phyloP scores from a whole-genome alignment of 2,888 invertebrate genomes.

The Cantharis flavilabris region DNA sequence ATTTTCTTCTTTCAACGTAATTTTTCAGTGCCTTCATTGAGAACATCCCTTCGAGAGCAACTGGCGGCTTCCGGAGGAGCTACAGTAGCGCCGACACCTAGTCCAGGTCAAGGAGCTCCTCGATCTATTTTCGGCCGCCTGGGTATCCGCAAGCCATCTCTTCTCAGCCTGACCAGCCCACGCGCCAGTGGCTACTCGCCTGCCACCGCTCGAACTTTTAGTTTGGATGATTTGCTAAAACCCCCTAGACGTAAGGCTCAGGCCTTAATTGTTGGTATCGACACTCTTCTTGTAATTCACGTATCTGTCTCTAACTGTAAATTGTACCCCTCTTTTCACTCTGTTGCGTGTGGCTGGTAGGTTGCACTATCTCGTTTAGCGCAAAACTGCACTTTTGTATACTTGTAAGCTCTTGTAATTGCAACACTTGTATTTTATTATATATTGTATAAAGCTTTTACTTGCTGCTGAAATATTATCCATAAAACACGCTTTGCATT shows the following conservation, averaged over 20 bases:
- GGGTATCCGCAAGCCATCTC: conserved; percentile 87
- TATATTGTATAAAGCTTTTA: conserved; percentile 11
- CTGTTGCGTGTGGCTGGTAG: conserved; percentile 59
- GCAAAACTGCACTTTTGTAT: conserved; percentile 25
- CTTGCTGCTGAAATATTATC: conserved; percentile 3
- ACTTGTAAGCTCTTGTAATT: conserved; percentile 17
- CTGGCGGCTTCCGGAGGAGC: conserved; percentile 56
- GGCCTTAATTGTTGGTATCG: conserved; percentile 36
- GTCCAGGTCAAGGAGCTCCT: conserved; percentile 60
- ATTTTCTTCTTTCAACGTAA: background rate
- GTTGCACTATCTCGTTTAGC: conserved; percentile 38
- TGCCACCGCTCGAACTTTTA: conserved; percentile 80
- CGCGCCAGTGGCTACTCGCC: conserved; percentile 57
- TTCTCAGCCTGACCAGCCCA: conserved; percentile 78
- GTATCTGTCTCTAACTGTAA: conserved; percentile 24
- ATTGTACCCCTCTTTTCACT: conserved; percentile 42
- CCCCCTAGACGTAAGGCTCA: conserved; percentile 77
- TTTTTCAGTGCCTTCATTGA: conserved; percentile 51
- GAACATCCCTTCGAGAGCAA: conserved; percentile 65
- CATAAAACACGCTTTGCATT: background rate
- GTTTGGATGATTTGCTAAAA: conserved; percentile 87
- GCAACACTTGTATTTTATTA: background rate
- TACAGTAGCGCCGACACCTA: conserved; percentile 52
- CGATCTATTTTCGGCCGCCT: conserved; percentile 80
- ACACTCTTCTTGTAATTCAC: conserved; percentile 29